Percentiles rank a stretch among this genome's conserved stretches.
phyloP scores from a whole-genome alignment of 2,113 vertebrate genomes.

The Phylloscopus trochiloides region DNA sequence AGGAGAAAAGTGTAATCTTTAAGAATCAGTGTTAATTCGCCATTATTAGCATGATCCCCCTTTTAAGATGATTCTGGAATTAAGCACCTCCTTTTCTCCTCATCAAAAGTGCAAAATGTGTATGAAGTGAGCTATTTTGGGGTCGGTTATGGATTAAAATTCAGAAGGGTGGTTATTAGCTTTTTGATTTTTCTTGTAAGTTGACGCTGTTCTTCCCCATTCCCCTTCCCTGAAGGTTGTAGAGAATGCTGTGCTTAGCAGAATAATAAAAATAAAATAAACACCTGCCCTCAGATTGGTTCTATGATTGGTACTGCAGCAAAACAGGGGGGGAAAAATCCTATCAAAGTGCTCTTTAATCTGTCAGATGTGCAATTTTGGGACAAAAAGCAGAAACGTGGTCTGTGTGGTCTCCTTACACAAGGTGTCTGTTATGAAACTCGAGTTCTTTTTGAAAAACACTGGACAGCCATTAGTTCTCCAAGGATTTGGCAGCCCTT shows the following conservation, averaged over 20 bases:
- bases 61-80: neutral
- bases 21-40: neutral
- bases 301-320: conserved; percentile 73
- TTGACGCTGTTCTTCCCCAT: conserved; percentile 61
- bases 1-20: neutral
- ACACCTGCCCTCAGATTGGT: conserved; percentile 75
- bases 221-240: conserved; percentile 79
- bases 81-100: neutral
- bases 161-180: conserved; percentile 72
- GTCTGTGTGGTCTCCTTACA: neutral
- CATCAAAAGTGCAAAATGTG: neutral
- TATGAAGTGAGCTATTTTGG: conserved; percentile 20
- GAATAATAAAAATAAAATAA: conserved; percentile 79
- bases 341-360: neutral
- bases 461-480: neutral
- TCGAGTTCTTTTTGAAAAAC: neutral
- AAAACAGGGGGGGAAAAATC: neutral
- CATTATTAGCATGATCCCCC: neutral
- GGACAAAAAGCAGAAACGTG: neutral
- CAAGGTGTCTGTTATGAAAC: neutral
- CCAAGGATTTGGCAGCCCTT: neutral
- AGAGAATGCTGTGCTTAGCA: conserved; percentile 86
- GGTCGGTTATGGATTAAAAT: conserved; percentile 34
- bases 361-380: neutral
- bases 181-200: conserved; percentile 71